Evolutionary conservation across 2,888 invertebrate species (phyloP), one percentile per base, ranked within the genome.

Genomic region (Macrophya annulata): DNA sequence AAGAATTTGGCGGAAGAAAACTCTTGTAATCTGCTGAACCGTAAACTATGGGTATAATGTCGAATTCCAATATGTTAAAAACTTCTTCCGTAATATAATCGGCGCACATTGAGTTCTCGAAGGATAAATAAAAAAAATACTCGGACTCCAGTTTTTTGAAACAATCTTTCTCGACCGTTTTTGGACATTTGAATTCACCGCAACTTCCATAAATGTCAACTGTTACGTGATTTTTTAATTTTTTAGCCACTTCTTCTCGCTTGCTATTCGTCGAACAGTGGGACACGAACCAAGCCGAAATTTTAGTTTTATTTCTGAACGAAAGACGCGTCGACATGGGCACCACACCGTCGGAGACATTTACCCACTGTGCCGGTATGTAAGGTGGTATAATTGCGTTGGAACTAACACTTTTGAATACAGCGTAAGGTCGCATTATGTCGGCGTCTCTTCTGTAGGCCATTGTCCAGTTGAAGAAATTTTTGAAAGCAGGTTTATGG

Each of bases 11-110:
- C 1, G 95, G 95, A 0, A 95, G 94, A 84, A 94, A 94, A 89
- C 94, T 93, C 6, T 91, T 90, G 92, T 96, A 96, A 89, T 95
- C 94, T 84, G 95, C 95, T 31, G 95, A 95, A 9, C 96, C 96
- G 94, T 95, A 96, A 5, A 96, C 96, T 72, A 96, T 94, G 0
- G 96, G 96, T 4, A 96, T 93, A 15, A 96, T 94, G 90, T 95
- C 94, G 90, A 95, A 94, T 10, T 95, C 94, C 88, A 93, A 93
- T 0, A 92, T 93, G 87, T 92, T 92, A 89, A 95, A 94, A 87
- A 96, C 95, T 87, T 95, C 94, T 90, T 96, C 96, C 0, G 96
- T 96, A n/a, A 96, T 95, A 89, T 96, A 96, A 90, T 96, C 96
- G 59, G 93, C 90, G 86, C 96, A 95, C 86, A 96, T 93, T 6